These are phyloP conservation scores for Eupithecia pulchellata DNA, from an alignment of 2,888 invertebrate genomes.

Conservation along the genomic window DNA sequence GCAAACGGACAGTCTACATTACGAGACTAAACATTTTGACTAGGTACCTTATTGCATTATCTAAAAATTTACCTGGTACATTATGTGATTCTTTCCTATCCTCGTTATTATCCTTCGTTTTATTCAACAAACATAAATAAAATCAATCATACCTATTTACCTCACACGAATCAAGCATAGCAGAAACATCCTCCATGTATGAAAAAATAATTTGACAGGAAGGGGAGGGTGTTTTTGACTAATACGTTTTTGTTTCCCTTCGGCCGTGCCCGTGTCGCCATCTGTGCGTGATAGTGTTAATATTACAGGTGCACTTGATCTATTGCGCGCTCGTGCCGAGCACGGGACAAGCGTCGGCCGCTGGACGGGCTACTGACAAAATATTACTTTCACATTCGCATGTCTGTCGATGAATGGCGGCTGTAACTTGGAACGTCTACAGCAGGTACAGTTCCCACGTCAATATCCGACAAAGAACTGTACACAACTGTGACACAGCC, in stretches of 20 bases:
- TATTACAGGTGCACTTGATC: slow-evolving; percentile 74
- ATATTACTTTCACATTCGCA: too few relatives aligned
- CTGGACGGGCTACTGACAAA: slow-evolving; percentile 31
- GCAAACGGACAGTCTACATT: not conserved
- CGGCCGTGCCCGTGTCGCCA: slow-evolving; percentile 57
- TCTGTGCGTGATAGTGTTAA: slow-evolving; percentile 74
- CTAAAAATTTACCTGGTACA: too few relatives aligned
- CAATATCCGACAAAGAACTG: too few relatives aligned
- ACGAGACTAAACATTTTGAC: not conserved
- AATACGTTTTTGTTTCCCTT: slow-evolving; percentile 63
- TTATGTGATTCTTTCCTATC: not conserved
- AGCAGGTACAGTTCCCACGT: too few relatives aligned
- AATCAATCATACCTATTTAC: not conserved
- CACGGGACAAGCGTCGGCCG: slow-evolving; percentile 43
- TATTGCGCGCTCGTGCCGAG: slow-evolving; percentile 61
- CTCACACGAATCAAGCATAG: not conserved
- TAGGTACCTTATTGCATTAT: too few relatives aligned
- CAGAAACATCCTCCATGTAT: slow-evolving; percentile 16
- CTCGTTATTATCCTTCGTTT: too few relatives aligned
- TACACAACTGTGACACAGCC: too few relatives aligned
- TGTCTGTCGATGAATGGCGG: not conserved
- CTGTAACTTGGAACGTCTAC: not conserved
- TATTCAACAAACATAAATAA: too few relatives aligned
- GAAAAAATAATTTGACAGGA: slow-evolving; percentile 40
- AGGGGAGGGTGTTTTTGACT: slow-evolving; percentile 51